Conservation (phyloP, 2,888 invertebrate species). For the Gisinianus flammeolus region DNA sequence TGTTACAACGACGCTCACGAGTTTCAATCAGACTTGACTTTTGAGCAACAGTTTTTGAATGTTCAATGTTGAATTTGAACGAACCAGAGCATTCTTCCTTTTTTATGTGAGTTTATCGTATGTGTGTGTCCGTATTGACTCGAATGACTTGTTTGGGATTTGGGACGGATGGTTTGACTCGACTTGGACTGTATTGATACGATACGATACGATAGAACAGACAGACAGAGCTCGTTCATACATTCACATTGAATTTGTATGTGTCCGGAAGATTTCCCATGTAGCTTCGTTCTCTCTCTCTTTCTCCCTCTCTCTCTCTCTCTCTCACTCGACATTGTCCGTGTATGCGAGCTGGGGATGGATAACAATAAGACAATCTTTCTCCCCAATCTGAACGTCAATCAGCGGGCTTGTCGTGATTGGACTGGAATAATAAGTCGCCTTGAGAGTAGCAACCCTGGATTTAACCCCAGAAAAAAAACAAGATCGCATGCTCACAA, state of each 20-base stretch:
- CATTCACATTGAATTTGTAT: background rate
- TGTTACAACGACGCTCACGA: too few relatives aligned
- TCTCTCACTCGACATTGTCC: background rate
- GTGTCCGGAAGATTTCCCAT: background rate
- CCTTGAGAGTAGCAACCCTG: background rate
- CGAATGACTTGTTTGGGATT: conserved; percentile 18
- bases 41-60: conserved; percentile 24
- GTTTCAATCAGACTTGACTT: background rate
- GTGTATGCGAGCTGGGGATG: background rate
- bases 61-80: background rate
- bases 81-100: background rate
- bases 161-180: background rate
- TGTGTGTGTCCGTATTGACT: conserved; percentile 15
- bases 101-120: background rate
- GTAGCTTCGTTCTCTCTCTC: background rate
- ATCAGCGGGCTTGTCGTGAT: conserved; percentile 47
- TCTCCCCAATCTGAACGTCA: conserved; percentile 52
- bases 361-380: conserved; percentile 47
- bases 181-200: conserved; percentile 4
- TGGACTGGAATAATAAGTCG: conserved; percentile 51
- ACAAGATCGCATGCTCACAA: too few relatives aligned
- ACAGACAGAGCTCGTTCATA: too few relatives aligned
- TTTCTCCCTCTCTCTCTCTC: background rate
- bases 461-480: too few relatives aligned
- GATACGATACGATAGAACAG: too few relatives aligned